Evolutionary conservation across 2,888 invertebrate genomes (phyloP).

Genomic region (Sphinx pinastri): DNA sequence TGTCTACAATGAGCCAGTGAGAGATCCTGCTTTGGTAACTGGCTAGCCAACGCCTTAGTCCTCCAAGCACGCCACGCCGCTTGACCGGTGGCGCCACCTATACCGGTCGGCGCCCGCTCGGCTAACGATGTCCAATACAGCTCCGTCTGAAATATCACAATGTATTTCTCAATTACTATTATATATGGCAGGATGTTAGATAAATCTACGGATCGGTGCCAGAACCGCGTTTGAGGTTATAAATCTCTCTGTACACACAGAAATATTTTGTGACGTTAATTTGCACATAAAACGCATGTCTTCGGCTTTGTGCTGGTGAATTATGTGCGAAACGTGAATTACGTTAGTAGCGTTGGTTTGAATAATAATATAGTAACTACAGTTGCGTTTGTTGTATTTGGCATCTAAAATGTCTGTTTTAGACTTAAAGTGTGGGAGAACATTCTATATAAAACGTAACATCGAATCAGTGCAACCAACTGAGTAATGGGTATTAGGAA

Average conservation of each 20-base stretch:
- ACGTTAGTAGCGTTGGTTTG: neutral
- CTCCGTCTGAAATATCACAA: conserved; percentile 87
- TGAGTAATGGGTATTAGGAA: no score
- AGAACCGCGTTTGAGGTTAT: neutral
- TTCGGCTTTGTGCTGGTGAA: conserved; percentile 3
- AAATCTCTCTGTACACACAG: neutral
- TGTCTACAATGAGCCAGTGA: conserved; percentile 95
- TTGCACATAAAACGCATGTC: conserved; percentile 15
- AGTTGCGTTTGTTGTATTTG: neutral
- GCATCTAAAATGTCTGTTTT: neutral
- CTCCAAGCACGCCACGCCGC: conserved; percentile 76
- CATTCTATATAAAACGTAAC: no score
- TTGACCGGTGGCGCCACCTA: conserved; percentile 71
- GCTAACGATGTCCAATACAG: conserved; percentile 95
- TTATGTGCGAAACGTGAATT: neutral
- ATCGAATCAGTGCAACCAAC: no score
- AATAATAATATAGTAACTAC: conserved; percentile 1
- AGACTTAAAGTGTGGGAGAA: no score
- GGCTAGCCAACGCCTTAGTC: conserved; percentile 87
- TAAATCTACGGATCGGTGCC: neutral
- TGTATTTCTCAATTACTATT: neutral
- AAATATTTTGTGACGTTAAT: conserved; percentile 10
- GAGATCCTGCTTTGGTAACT: conserved; percentile 97
- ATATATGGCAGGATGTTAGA: conserved; percentile 13
- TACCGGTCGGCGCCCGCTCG: conserved; percentile 83